Evolutionary conservation across 1,140 invertebrate genomes (phyloP).

Genomic region (Carposina sasakii): DNA sequence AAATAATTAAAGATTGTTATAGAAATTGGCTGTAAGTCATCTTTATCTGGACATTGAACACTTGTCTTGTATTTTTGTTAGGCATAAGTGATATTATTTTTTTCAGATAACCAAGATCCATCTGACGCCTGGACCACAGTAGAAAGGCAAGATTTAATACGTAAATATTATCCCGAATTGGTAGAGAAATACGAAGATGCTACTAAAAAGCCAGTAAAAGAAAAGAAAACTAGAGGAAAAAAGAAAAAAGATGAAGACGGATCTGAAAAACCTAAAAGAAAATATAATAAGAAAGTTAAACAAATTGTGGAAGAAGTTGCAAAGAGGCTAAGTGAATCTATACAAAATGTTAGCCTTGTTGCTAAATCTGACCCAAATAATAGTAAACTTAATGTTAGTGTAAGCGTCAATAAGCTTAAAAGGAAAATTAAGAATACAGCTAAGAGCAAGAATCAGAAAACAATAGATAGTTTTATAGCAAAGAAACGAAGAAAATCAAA

Average conservation of each 20-base stretch:
- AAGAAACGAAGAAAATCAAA: slow-evolving; percentile 36
- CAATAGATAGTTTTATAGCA: slow-evolving; percentile 51
- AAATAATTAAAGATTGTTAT: no score
- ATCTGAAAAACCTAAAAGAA: slow-evolving; percentile 70
- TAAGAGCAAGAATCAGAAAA: slow-evolving; percentile 38
- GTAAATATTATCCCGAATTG: slow-evolving; percentile 78
- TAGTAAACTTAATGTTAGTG: slow-evolving; percentile 44
- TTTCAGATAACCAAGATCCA: slow-evolving; percentile 65
- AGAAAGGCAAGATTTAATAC: slow-evolving; percentile 79
- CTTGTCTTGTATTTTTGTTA: no score
- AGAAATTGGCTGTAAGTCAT: no score
- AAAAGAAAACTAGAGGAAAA: slow-evolving; percentile 68
- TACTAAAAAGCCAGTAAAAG: slow-evolving; percentile 72
- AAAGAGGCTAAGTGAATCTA: slow-evolving; percentile 38
- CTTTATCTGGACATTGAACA: no score
- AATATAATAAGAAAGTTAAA: slow-evolving; percentile 49
- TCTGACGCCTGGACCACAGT: slow-evolving; percentile 74
- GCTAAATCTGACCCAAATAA: slow-evolving; percentile 33
- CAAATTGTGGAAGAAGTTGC: slow-evolving; percentile 29
- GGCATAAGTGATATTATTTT: no score
- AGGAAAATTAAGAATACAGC: slow-evolving; percentile 40
- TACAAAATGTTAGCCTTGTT: slow-evolving; percentile 39
- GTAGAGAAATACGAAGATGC: slow-evolving; percentile 67
- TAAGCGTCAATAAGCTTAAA: slow-evolving; percentile 49
- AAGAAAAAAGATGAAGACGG: slow-evolving; percentile 52